Conservation (phyloP, 2,888 invertebrate species). For the Cynaeus angustus region DNA sequence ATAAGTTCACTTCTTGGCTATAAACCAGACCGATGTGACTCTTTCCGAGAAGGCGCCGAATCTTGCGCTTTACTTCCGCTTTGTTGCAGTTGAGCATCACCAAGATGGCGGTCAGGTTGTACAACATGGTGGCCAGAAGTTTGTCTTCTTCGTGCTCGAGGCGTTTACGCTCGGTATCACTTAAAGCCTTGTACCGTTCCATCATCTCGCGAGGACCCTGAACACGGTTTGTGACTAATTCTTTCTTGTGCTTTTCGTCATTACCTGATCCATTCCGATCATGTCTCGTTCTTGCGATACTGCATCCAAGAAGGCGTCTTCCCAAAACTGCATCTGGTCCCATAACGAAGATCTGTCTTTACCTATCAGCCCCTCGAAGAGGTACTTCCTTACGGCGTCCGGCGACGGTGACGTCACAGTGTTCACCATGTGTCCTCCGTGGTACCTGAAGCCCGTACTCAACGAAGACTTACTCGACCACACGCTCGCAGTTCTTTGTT, state of each 20-base stretch:
- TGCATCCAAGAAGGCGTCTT: conserved; percentile 98
- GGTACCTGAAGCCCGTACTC: conserved; percentile 90
- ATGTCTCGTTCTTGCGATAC: conserved; percentile 98
- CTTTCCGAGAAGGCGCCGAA: conserved; percentile 94
- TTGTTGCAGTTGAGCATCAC: conserved; percentile 93
- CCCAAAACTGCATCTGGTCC: conserved; percentile 99
- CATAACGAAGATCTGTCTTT: conserved; percentile 92
- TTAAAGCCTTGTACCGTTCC: conserved; percentile 95
- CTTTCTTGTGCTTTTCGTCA: background rate
- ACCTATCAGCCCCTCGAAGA: conserved; percentile 90
- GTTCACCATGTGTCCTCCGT: conserved; percentile 88
- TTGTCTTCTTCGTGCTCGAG: conserved; percentile 99
- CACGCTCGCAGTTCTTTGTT: conserved; percentile 89
- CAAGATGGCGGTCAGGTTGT: conserved; percentile 96
- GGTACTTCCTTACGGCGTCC: conserved; percentile 90
- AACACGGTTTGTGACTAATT: background rate
- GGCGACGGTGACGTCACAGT: conserved; percentile 92
- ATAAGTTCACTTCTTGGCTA: conserved; percentile 97
- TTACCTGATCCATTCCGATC: conserved; percentile 92
- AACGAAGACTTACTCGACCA: conserved; percentile 95
- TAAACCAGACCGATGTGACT: conserved; percentile 98
- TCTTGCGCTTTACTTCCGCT: conserved; percentile 88
- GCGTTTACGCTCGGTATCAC: conserved; percentile 93
- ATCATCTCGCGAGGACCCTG: conserved; percentile 98
- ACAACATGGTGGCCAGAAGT: conserved; percentile 93